These are phyloP conservation scores for Drosophila meridionalis DNA, from an alignment of 2,888 invertebrate genomes.

Conservation along the genomic window DNA sequence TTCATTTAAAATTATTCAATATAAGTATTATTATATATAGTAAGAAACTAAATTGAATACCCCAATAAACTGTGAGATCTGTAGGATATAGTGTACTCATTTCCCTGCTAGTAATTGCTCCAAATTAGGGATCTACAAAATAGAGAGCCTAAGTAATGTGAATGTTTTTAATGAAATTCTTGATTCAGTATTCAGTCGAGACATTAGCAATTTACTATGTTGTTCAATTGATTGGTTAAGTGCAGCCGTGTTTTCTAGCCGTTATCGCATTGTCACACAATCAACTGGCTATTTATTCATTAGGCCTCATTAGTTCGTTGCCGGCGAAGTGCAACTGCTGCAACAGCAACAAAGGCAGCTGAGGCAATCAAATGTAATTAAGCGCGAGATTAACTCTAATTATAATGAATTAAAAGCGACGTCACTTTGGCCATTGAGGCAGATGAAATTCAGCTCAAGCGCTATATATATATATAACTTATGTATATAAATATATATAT, in stretches of 20 bases:
- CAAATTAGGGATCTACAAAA: too few relatives aligned
- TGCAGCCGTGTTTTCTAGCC: slow-evolving; percentile 4
- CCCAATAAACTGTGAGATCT: too few relatives aligned
- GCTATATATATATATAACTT: not conserved
- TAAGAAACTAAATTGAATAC: too few relatives aligned
- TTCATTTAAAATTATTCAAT: too few relatives aligned
- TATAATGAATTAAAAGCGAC: slow-evolving; percentile 74
- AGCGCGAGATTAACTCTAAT: slow-evolving; percentile 74
- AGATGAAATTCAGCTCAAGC: slow-evolving; percentile 35
- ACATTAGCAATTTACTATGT: slow-evolving; percentile 41
- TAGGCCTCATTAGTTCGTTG: slow-evolving; percentile 52
- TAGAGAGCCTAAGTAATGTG: too few relatives aligned
- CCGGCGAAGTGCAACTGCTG: slow-evolving; percentile 18
- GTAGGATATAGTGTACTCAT: too few relatives aligned
- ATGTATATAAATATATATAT: not conserved
- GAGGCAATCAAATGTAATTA: slow-evolving; percentile 77
- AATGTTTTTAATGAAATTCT: not conserved
- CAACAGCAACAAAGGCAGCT: slow-evolving; percentile 27
- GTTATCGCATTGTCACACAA: slow-evolving; percentile 55
- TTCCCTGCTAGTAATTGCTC: too few relatives aligned
- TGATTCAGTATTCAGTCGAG: not conserved
- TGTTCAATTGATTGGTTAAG: slow-evolving; percentile 7
- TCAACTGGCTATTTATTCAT: slow-evolving; percentile 64
- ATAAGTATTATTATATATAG: too few relatives aligned
- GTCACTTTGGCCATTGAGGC: slow-evolving; percentile 37